Evolutionary conservation across 2,797 vertebrate genomes (phyloP).

Genomic region (Falco columbarius): DNA sequence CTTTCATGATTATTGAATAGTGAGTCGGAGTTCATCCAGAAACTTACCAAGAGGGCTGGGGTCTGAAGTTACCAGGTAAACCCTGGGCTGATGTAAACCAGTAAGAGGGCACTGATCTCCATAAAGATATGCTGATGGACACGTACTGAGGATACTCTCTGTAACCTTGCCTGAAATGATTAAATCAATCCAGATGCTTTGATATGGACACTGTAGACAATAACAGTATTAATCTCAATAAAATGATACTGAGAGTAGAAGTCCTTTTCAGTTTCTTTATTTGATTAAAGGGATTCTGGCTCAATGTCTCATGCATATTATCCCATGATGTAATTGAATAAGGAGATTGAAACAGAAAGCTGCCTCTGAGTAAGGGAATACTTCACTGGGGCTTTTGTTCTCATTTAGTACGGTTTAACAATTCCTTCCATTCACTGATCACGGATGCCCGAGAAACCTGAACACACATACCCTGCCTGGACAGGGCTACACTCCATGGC

Average conservation of each 20-base stretch:
- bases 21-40: background rate
- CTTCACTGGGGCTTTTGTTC: conserved; percentile 61
- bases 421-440: conserved; percentile 52
- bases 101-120: background rate
- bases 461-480: background rate
- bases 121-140: background rate
- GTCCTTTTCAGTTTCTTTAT: conserved; percentile 41
- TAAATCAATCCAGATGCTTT: conserved; percentile 41
- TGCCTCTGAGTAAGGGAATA: conserved; percentile 58
- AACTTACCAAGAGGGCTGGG: background rate
- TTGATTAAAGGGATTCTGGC: conserved; percentile 30
- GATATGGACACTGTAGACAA: conserved; percentile 31
- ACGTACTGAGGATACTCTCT: background rate
- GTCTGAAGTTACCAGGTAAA: background rate
- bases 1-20: background rate
- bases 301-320: conserved; percentile 5
- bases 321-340: conserved; percentile 50
- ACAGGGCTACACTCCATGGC: background rate
- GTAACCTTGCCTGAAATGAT: background rate
- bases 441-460: conserved; percentile 10
- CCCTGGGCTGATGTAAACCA: background rate
- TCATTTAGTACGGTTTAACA: conserved; percentile 34
- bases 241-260: conserved; percentile 17
- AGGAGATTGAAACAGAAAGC: conserved; percentile 35
- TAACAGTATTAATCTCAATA: conserved; percentile 57